Evolutionary conservation across 2,888 invertebrate genomes (phyloP).

Genomic region (Tenthredo distinguenda): DNA sequence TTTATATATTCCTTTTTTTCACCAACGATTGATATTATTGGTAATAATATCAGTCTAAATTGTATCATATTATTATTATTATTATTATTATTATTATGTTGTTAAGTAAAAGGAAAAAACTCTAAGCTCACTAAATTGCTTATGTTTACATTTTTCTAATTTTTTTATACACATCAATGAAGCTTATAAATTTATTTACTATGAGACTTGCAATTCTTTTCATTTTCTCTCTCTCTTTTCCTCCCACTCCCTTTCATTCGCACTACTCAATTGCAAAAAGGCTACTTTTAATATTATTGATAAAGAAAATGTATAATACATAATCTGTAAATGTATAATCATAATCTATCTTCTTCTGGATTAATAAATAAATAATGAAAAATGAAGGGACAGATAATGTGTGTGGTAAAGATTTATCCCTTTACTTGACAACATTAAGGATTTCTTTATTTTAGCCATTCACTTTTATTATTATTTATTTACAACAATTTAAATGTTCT

Average conservation of each 20-base stretch:
- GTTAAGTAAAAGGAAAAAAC: slow-evolving; percentile 47
- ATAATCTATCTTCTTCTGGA: neutral
- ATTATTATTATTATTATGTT: slow-evolving; percentile 17
- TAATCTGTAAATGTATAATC: neutral
- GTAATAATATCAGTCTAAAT: slow-evolving; percentile 13
- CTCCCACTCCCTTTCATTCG: neutral
- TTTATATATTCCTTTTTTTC: slow-evolving; percentile 25
- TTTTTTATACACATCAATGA: neutral
- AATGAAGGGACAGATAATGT: slow-evolving; percentile 1
- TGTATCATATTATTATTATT: neutral
- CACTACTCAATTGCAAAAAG: neutral
- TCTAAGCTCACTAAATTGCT: neutral
- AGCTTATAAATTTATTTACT: neutral
- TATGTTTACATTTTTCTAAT: neutral
- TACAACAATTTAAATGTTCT: slow-evolving; percentile 62
- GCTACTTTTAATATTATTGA: neutral
- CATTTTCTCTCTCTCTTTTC: neutral
- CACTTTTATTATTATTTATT: slow-evolving; percentile 65
- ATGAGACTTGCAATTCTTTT: neutral
- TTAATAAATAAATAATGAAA: neutral
- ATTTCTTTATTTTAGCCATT: slow-evolving; percentile 71
- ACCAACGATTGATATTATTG: slow-evolving; percentile 15
- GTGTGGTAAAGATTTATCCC: slow-evolving; percentile 61
- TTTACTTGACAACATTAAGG: slow-evolving; percentile 75
- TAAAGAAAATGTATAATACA: neutral